Evolutionary conservation across 1,140 invertebrate species (phyloP).

Genomic region (Euborellia annulipes): DNA sequence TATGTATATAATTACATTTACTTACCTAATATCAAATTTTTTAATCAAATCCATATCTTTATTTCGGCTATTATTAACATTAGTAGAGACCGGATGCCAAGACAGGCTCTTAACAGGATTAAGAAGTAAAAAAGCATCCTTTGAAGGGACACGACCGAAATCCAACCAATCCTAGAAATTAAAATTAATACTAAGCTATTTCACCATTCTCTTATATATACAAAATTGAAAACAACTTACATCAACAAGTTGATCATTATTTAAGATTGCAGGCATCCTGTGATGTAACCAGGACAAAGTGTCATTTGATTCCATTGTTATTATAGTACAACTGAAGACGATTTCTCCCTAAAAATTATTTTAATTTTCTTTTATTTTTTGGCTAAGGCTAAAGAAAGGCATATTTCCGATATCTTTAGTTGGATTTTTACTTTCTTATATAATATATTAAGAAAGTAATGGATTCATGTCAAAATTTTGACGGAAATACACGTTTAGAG

Average conservation of each 20-base stretch:
- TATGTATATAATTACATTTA: constrained; percentile 8
- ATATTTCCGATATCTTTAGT: no score
- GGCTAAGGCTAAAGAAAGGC: no score
- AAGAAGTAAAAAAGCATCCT: constrained; percentile 35
- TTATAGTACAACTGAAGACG: constrained; percentile 57
- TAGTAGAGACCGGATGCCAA: constrained; percentile 51
- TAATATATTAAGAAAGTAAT: no score
- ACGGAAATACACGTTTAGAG: no score
- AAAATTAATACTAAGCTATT: background rate
- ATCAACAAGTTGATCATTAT: constrained; percentile 46
- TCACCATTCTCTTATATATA: constrained; percentile 6
- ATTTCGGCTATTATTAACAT: constrained; percentile 55
- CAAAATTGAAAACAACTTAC: constrained; percentile 26
- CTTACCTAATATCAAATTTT: constrained; percentile 25
- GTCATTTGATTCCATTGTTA: constrained; percentile 58
- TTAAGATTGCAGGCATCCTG: constrained; percentile 60
- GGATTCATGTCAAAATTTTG: no score
- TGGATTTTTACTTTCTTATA: no score
- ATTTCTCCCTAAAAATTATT: constrained; percentile 31
- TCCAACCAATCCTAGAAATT: constrained; percentile 48
- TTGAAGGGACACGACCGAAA: constrained; percentile 34
- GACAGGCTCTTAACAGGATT: constrained; percentile 32
- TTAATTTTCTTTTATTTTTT: no score
- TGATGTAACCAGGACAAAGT: constrained; percentile 59
- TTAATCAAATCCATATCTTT: constrained; percentile 51